These are phyloP conservation scores for Drosophila bifasciata DNA, from an alignment of 1,140 invertebrate genomes.

Conservation along the genomic window DNA sequence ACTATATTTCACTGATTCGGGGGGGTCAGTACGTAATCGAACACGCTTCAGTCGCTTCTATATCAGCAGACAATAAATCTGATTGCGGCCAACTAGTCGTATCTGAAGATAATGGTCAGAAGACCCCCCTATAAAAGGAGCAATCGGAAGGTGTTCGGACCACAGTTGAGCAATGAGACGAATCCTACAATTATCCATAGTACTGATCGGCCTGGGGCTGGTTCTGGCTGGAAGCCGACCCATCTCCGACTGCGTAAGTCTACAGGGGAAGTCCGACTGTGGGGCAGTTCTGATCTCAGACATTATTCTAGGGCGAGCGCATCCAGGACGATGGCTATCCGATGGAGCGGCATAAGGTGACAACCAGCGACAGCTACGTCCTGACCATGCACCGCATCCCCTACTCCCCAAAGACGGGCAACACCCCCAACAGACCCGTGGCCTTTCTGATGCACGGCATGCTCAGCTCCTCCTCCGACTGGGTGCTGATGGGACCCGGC, in stretches of 20 bases:
- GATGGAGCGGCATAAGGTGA: conserved; percentile 66
- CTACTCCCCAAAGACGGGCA: conserved; percentile 55
- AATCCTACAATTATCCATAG: conserved; percentile 36
- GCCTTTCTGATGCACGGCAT: conserved; percentile 77
- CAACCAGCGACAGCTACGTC: conserved; percentile 66
- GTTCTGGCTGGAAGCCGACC: conserved; percentile 50
- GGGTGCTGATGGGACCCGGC: conserved; percentile 73
- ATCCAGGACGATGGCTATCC: conserved; percentile 73
- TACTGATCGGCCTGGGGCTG: conserved; percentile 47
- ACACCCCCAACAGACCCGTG: conserved; percentile 47
- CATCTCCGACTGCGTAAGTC: conserved; percentile 72
- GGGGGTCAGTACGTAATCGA: conserved; percentile 13
- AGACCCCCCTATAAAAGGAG: conserved; percentile 40
- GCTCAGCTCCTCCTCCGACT: conserved; percentile 72
- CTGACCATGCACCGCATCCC: conserved; percentile 78
- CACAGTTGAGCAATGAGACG: conserved; percentile 46
- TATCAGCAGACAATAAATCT: conserved; percentile 40
- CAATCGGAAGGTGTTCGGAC: neutral
- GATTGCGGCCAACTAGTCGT: conserved; percentile 27
- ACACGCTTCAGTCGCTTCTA: neutral
- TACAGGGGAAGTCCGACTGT: neutral
- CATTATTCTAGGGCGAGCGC: conserved; percentile 54
- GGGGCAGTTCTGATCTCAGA: neutral
- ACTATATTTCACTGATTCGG: conserved; percentile 25
- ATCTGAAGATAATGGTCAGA: conserved; percentile 25